Base-by-base conservation (phyloP, 1,140 invertebrate genomes). In the Monochamus saltuarius region DNA sequence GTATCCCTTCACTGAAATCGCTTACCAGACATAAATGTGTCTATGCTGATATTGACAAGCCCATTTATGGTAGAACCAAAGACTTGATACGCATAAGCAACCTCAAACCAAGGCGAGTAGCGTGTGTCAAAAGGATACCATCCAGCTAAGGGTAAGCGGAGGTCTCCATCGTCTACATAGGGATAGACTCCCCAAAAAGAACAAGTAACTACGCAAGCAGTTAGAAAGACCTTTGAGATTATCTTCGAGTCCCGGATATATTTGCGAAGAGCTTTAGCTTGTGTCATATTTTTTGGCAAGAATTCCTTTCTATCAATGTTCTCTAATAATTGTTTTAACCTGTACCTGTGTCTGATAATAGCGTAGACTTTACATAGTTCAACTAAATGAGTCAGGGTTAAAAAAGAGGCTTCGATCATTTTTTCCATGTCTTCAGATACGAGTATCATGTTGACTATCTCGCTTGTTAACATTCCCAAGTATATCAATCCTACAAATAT, bases 81-180 rank as follows among this genome's bases (percentile, higher is more conserved):
- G 2, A 58, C 46, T 58, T 65, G 64, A 42, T 62, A 62, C 8
- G n/a, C n/a, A 17, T 69, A 74, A 40, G 56, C 57, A 7, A 69
- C 13, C 37, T 65, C 63, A 52, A 64, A 72, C 46, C 45, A 39
- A 8, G 67, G 62, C n/a, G 36, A 46, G 46, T 40, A 29, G 16
- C 35, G 38, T 8, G 49, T 63, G 35, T 64, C 40, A 53, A 71
- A 75, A 13, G 73, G 73, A 63, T 62, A 72, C 70, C 70, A 75
- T 2, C 63, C 68, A 46, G 56, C 63, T 34, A 73, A 63, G 7
- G 70, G 70, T 11, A 65, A 49, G 38, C 64, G 52, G 10, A 56
- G 14, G 10, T 59, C 50, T 35, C 19, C 39, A 2, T 29, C 55
- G 39, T 70, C 65, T 2, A 72, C 46, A 4, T 65, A 22, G 11